Evolutionary conservation across 2,888 invertebrate species (phyloP).

Genomic region (Drosophila mimetica): DNA sequence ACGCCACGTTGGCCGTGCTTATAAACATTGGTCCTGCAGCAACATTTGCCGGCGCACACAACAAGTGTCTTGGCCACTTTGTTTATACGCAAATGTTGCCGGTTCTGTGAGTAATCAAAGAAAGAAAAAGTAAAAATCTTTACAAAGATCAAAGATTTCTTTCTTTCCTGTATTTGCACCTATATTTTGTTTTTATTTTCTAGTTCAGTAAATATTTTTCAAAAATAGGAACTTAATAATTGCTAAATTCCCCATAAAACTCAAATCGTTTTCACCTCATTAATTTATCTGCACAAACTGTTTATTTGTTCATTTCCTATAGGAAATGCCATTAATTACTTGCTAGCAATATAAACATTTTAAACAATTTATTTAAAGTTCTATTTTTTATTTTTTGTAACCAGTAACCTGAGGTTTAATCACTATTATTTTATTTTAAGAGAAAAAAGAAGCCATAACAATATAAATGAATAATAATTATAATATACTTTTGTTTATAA

Average conservation of each 20-base stretch:
- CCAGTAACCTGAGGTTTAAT: not conserved
- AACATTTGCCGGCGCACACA: constrained; percentile 53
- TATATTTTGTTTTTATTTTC: not conserved
- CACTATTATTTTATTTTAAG: not conserved
- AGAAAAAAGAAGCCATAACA: not conserved
- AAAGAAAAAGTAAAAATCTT: not conserved
- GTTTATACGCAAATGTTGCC: constrained; percentile 18
- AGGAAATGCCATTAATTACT: not conserved
- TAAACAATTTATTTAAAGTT: not conserved
- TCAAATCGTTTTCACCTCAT: too few species aligned
- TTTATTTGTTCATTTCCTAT: not conserved
- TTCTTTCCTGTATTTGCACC: not conserved
- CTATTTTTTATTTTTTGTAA: not conserved
- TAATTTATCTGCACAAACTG: not conserved
- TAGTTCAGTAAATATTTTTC: too few species aligned
- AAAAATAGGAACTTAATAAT: too few species aligned
- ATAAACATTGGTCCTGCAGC: constrained; percentile 20
- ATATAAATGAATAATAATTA: not conserved
- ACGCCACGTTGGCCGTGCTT: constrained; percentile 10
- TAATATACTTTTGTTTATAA: not conserved
- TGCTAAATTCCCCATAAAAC: too few species aligned
- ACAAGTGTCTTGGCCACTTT: constrained; percentile 64
- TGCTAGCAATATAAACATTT: not conserved
- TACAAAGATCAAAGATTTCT: not conserved
- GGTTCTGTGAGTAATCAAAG: not conserved